Percentiles rank a stretch among this genome's conserved stretches.
Evolutionary conservation across 2,113 vertebrate genomes (phyloP).

Genomic region (Phalacrocorax brasilianus): DNA sequence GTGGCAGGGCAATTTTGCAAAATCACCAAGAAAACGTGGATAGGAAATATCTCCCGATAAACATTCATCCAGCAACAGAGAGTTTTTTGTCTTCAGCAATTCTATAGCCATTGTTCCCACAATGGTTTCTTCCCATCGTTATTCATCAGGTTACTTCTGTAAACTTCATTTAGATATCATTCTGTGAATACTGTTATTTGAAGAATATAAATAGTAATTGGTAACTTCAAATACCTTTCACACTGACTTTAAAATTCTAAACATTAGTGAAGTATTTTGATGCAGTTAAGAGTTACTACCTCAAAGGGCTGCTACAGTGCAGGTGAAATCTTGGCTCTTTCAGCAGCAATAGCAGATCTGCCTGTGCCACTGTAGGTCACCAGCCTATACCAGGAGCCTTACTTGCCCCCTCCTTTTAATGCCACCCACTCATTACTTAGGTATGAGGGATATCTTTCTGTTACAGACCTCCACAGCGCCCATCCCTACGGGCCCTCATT

Average conservation of each 20-base stretch:
- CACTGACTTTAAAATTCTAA: background rate
- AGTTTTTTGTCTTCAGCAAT: background rate
- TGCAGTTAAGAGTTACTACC: background rate
- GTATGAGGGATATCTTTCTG: background rate
- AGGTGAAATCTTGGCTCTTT: background rate
- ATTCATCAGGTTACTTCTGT: background rate
- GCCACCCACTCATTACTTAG: background rate
- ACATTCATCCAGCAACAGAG: background rate
- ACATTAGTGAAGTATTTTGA: background rate
- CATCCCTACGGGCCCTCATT: background rate
- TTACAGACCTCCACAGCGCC: background rate
- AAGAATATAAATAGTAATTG: background rate
- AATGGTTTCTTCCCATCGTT: background rate
- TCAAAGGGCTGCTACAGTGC: background rate
- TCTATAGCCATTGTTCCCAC: background rate
- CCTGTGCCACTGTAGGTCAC: background rate
- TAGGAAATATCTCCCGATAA: background rate
- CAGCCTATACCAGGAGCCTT: background rate
- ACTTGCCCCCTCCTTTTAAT: background rate
- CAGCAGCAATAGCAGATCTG: background rate
- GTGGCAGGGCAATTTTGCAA: background rate
- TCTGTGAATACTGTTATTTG: background rate
- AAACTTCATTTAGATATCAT: background rate
- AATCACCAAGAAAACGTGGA: background rate
- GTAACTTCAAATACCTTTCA: background rate